These are phyloP conservation scores for Nymphicus hollandicus DNA, from an alignment of 2,113 vertebrate species.

Conservation along the genomic window DNA sequence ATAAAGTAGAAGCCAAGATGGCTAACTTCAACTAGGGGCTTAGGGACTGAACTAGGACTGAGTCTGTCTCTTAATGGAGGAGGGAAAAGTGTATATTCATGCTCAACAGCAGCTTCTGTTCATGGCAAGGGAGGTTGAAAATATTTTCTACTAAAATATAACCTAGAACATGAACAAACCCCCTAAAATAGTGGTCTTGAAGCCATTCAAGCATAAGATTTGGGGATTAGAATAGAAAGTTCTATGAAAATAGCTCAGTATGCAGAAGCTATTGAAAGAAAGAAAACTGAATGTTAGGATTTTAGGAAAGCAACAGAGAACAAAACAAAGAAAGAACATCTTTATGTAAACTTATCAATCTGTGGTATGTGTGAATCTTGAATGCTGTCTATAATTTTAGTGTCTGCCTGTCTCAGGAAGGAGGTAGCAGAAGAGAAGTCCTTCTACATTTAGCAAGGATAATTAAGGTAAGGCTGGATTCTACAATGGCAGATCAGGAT, in stretches of 20 bases:
- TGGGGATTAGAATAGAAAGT: background rate
- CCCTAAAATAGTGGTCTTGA: background rate
- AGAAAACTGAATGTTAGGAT: background rate
- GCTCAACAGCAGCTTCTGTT: background rate
- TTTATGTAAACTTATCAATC: background rate
- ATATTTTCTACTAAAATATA: background rate
- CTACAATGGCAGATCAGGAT: background rate
- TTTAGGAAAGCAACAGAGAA: background rate
- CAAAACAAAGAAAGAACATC: background rate
- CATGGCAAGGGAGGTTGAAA: background rate
- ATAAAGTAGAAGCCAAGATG: background rate
- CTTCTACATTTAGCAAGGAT: background rate
- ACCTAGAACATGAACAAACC: background rate
- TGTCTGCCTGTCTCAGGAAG: background rate
- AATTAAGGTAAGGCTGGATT: background rate
- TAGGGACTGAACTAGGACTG: background rate
- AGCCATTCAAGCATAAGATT: background rate
- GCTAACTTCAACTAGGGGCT: background rate
- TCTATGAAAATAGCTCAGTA: background rate
- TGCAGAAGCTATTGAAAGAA: background rate
- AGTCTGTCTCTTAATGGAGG: background rate
- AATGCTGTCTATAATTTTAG: background rate
- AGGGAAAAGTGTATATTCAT: background rate
- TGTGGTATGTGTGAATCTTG: accelerated
- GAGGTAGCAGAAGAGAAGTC: background rate